Conservation (phyloP, 2,797 vertebrate species). For the Chelon labrosus region DNA sequence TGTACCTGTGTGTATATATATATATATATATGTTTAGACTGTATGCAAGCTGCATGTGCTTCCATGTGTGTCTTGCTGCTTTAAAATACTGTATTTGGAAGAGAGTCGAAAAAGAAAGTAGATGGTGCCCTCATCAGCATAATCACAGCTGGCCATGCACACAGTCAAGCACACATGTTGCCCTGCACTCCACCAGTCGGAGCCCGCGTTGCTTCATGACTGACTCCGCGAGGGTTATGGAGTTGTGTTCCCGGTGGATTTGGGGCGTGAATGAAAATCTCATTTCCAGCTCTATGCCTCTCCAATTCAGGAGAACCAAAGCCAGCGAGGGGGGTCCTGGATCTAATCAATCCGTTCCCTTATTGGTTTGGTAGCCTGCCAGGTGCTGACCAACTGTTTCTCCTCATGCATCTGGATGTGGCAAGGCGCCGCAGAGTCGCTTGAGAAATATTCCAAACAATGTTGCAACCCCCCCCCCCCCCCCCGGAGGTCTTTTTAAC, state of each 20-base stretch:
- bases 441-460: slow-evolving; percentile 39
- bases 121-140: slow-evolving; percentile 56
- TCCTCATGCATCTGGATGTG: slow-evolving; percentile 63
- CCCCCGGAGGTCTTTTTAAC: background rate
- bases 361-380: slow-evolving; percentile 70
- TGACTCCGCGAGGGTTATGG: slow-evolving; percentile 46
- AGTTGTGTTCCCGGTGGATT: slow-evolving; percentile 64
- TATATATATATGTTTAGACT: slow-evolving; percentile 21
- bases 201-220: slow-evolving; percentile 41
- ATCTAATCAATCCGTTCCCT: slow-evolving; percentile 75
- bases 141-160: slow-evolving; percentile 61
- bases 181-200: slow-evolving; percentile 13
- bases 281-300: slow-evolving; percentile 74
- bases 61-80: slow-evolving; percentile 22
- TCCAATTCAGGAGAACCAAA: slow-evolving; percentile 44
- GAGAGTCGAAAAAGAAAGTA: slow-evolving; percentile 38
- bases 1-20: slow-evolving; percentile 26
- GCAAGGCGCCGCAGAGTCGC: slow-evolving; percentile 9
- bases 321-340: slow-evolving; percentile 28
- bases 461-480: background rate
- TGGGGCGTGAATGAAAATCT: slow-evolving; percentile 81
- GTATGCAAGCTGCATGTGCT: slow-evolving; percentile 20
- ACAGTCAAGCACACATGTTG: slow-evolving; percentile 27
- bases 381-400: slow-evolving; percentile 73
- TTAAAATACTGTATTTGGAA: slow-evolving; percentile 8